Conservation (phyloP, 2,888 invertebrate species). For the Arenicola marina region DNA sequence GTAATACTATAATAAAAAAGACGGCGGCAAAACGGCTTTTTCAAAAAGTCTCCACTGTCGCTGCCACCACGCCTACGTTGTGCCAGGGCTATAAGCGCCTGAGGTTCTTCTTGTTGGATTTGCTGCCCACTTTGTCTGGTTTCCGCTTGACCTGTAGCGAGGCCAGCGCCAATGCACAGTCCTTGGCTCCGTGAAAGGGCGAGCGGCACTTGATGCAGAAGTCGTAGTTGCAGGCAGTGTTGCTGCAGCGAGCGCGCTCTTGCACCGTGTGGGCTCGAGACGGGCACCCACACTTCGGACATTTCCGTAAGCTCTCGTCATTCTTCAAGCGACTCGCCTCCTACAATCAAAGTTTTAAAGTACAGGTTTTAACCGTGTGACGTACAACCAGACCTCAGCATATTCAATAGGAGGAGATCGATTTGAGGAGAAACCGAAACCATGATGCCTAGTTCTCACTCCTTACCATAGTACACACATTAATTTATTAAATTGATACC, state of each 20-base stretch:
- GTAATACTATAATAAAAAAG: too few species aligned
- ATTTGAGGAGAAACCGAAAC: too few species aligned
- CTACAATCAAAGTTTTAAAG: slow-evolving; percentile 1
- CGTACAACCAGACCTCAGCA: too few species aligned
- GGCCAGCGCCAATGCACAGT: background rate
- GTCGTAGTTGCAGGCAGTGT: slow-evolving; percentile 3
- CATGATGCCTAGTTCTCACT: too few species aligned
- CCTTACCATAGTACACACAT: too few species aligned
- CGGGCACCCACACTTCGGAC: slow-evolving; percentile 10
- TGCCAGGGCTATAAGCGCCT: slow-evolving; percentile 11
- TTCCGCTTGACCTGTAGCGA: background rate
- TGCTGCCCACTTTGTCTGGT: slow-evolving; percentile 1
- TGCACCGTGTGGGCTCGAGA: slow-evolving; percentile 3
- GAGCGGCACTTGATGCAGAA: slow-evolving; percentile 12
- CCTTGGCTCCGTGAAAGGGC: slow-evolving; percentile 8
- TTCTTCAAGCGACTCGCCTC: slow-evolving; percentile 7
- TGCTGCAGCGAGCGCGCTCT: slow-evolving; percentile 12
- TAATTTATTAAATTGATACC: too few species aligned
- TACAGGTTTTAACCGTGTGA: too few species aligned
- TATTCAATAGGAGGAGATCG: too few species aligned
- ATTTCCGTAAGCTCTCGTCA: slow-evolving; percentile 7
- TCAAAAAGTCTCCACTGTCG: too few species aligned
- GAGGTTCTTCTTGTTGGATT: slow-evolving; percentile 13
- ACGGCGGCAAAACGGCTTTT: too few species aligned
- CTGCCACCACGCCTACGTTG: too few species aligned